Conservation (phyloP, 2,888 invertebrate species). For the Lasioglossum vierecki region DNA sequence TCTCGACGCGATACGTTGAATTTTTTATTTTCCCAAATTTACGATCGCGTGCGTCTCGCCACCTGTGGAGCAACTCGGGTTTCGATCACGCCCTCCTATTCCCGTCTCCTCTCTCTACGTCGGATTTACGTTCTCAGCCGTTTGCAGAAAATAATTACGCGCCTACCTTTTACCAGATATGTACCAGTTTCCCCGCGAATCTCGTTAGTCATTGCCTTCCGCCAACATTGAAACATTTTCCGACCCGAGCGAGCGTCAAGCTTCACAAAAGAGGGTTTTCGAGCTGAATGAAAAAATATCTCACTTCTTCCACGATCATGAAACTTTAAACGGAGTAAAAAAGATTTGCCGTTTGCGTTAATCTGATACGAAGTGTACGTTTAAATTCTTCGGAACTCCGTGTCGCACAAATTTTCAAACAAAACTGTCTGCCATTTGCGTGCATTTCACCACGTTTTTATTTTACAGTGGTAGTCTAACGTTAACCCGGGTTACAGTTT, state of each 20-base stretch:
- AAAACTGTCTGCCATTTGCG: neutral
- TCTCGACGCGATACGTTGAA: conserved; percentile 30
- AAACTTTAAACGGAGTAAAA: neutral
- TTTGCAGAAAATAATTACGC: conserved; percentile 37
- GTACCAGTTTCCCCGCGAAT: conserved; percentile 6
- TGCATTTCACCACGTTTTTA: too few species aligned
- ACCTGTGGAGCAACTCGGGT: conserved; percentile 50
- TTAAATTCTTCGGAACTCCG: neutral
- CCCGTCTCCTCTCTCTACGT: neutral
- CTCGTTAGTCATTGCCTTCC: conserved; percentile 15
- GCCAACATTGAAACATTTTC: conserved; percentile 12
- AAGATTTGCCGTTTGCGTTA: neutral
- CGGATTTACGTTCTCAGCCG: neutral
- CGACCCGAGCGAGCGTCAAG: neutral
- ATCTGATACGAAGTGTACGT: neutral
- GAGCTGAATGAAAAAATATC: neutral
- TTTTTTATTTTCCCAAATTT: conserved; percentile 49
- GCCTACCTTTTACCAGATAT: neutral
- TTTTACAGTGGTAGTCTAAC: too few species aligned
- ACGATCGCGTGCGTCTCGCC: conserved; percentile 45
- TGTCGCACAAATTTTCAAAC: neutral
- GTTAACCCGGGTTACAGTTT: too few species aligned
- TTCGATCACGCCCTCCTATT: conserved; percentile 22
- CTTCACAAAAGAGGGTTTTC: neutral
- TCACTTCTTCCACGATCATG: neutral